These are phyloP conservation scores for Climacteris rufus DNA, from an alignment of 2,113 vertebrate genomes.

Conservation along the genomic window DNA sequence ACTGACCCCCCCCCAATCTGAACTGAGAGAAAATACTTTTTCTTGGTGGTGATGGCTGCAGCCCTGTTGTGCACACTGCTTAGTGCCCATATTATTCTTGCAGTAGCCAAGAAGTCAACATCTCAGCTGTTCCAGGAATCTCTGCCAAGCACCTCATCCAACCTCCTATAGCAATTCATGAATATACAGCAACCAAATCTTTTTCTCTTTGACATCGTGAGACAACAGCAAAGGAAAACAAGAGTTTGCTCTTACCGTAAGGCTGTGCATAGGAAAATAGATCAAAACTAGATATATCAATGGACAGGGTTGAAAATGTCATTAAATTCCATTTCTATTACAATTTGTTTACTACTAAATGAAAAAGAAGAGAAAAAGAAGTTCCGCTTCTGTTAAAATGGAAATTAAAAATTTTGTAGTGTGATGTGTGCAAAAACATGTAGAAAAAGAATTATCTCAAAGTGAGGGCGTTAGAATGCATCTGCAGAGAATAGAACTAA, in stretches of 20 bases:
- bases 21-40: background rate
- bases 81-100: background rate
- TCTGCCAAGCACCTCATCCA: slow-evolving; percentile 4
- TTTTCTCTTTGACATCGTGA: slow-evolving; percentile 16
- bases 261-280: background rate
- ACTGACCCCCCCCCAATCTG: background rate
- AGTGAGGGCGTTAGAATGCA: background rate
- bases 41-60: background rate
- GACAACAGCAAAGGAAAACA: background rate
- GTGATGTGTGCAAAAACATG: background rate
- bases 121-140: slow-evolving; percentile 13
- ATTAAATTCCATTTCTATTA: background rate
- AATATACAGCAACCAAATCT: slow-evolving; percentile 27
- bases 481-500: background rate
- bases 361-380: background rate
- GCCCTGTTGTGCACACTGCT: background rate
- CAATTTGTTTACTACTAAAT: background rate
- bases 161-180: background rate
- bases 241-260: background rate
- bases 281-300: background rate
- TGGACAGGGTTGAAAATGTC: background rate
- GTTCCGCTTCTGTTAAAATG: background rate
- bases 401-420: background rate
- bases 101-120: slow-evolving; percentile 20
- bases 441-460: background rate